Percentiles rank a stretch among this genome's conserved stretches.
Conservation (phyloP, 2,797 vertebrate genomes). For the Sebastes cheni region DNA sequence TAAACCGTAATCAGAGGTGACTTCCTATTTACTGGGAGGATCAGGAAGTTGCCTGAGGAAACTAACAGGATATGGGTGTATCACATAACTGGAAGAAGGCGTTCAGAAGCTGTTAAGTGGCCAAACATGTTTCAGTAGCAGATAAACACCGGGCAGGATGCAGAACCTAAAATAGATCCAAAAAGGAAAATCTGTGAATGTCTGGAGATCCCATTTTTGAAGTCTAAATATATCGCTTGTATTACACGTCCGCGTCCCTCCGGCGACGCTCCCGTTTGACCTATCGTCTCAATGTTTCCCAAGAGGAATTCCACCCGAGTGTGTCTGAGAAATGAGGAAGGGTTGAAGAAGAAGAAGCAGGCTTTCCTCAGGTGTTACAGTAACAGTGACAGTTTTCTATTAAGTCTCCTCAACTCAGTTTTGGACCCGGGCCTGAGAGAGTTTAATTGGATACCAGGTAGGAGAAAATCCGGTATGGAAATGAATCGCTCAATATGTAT, state of each 20-base stretch:
- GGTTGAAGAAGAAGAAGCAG: background rate
- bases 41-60: slow-evolving; percentile 70
- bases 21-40: slow-evolving; percentile 72
- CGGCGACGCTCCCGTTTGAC: slow-evolving; percentile 41
- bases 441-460: slow-evolving; percentile 58
- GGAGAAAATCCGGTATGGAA: slow-evolving; percentile 54
- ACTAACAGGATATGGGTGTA: slow-evolving; percentile 81
- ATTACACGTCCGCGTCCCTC: slow-evolving; percentile 44
- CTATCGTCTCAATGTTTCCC: slow-evolving; percentile 46
- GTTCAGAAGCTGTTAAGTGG: slow-evolving; percentile 75
- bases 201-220: slow-evolving; percentile 62
- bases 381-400: slow-evolving; percentile 21
- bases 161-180: slow-evolving; percentile 71
- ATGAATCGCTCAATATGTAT: slow-evolving; percentile 47
- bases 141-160: slow-evolving; percentile 75
- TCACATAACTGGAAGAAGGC: slow-evolving; percentile 59
- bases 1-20: slow-evolving; percentile 73
- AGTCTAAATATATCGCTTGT: slow-evolving; percentile 71
- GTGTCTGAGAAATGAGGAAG: slow-evolving; percentile 30
- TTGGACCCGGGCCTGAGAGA: slow-evolving; percentile 20
- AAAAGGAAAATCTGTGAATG: slow-evolving; percentile 53
- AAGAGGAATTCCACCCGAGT: slow-evolving; percentile 37
- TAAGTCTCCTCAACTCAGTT: slow-evolving; percentile 49
- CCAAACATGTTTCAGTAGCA: slow-evolving; percentile 57
- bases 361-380: slow-evolving; percentile 26